Conservation (phyloP, 2,888 invertebrate species). For the Iselma pallidipennis region DNA sequence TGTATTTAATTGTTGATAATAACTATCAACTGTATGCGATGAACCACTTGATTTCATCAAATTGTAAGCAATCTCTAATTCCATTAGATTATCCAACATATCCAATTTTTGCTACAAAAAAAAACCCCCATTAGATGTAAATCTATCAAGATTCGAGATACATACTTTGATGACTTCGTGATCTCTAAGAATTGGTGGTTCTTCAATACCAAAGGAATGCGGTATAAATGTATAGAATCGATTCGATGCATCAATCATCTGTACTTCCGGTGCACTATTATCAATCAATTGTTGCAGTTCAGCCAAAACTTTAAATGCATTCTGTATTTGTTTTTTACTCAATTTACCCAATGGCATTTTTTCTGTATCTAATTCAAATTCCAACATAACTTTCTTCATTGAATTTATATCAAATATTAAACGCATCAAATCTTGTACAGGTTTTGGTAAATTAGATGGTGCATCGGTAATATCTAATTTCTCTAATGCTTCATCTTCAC, state of each 20-base stretch:
- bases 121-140: constrained; percentile 11
- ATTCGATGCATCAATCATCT: constrained; percentile 86
- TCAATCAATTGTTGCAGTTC: constrained; percentile 67
- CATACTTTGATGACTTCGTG: constrained; percentile 70
- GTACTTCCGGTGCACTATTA: constrained; percentile 52
- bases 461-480: constrained; percentile 57
- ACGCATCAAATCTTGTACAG: constrained; percentile 82
- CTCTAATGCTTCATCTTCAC: constrained; percentile 52
- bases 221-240: constrained; percentile 95
- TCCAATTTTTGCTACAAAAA: constrained; percentile 66
- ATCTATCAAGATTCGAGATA: too few species aligned
- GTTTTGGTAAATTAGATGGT: constrained; percentile 69
- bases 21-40: constrained; percentile 66
- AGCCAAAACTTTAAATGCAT: constrained; percentile 80
- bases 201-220: constrained; percentile 87
- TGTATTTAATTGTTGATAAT: constrained; percentile 87
- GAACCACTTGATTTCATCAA: constrained; percentile 67
- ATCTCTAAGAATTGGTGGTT: constrained; percentile 80
- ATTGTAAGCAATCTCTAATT: constrained; percentile 94
- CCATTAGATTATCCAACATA: constrained; percentile 91
- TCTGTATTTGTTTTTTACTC: constrained; percentile 85
- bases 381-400: constrained; percentile 92
- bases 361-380: constrained; percentile 94
- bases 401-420: constrained; percentile 87
- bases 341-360: constrained; percentile 99